Evolutionary conservation across 2,888 invertebrate genomes (phyloP).

Genomic region (Pseudococcus jackbeardsleyi): DNA sequence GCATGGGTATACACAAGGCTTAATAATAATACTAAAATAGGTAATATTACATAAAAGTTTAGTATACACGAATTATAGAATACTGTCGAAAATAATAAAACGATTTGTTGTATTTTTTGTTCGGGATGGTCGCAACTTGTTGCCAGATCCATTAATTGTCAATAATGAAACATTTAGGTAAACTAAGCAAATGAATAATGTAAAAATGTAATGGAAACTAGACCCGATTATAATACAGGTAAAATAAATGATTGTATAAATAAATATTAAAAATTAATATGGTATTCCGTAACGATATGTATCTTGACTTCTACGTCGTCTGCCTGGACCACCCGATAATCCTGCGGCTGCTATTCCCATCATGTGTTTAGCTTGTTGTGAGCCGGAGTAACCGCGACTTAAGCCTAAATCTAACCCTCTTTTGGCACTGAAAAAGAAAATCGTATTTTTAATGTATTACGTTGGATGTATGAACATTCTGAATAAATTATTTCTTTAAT

Average conservation of each 20-base stretch:
- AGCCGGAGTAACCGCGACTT: conserved; percentile 89
- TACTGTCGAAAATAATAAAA: background rate
- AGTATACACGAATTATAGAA: background rate
- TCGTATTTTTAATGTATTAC: background rate
- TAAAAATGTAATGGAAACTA: conserved; percentile 40
- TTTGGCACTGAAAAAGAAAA: conserved; percentile 78
- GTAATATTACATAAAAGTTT: conserved; percentile 22
- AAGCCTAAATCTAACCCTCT: conserved; percentile 90
- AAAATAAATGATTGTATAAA: conserved; percentile 59
- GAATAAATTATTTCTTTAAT: background rate
- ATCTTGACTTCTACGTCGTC: conserved; percentile 78
- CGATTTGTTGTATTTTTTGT: background rate
- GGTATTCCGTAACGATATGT: conserved; percentile 57
- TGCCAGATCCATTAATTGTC: background rate
- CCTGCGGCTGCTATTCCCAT: conserved; percentile 92
- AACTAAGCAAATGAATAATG: conserved; percentile 7
- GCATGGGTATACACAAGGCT: conserved; percentile 25
- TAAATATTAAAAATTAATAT: conserved; percentile 34
- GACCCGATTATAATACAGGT: conserved; percentile 58
- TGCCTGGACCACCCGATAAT: conserved; percentile 89
- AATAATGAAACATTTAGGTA: background rate
- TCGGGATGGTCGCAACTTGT: background rate
- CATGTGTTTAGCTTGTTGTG: conserved; percentile 90
- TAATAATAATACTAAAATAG: conserved; percentile 16
- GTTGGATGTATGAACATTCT: background rate